Base-by-base conservation (phyloP, 2,797 vertebrate genomes). In the Oreochromis mossambicus region DNA sequence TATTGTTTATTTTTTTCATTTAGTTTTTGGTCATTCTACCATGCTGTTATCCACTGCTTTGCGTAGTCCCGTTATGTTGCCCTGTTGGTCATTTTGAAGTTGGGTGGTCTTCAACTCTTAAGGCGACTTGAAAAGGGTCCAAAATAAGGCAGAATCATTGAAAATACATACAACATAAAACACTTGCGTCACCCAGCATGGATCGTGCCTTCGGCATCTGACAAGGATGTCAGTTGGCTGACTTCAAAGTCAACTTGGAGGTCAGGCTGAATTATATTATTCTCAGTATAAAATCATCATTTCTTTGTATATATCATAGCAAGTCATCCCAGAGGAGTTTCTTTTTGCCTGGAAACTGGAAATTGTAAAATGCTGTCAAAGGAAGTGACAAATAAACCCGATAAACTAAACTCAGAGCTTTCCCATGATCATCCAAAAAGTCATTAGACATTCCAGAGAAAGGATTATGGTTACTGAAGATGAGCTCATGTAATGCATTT, bases 11-110 rank as follows among this genome's bases (percentile, higher is more conserved):
- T 34, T 61, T 11, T 34, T 34, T 61, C 17, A 34, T 34, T 19
- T 34, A 17, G 1, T 61, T 61, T 34, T 61, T 61, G 56, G 56
- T 61, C 56, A 19, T 34, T 61, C 29, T 11, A 11, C 29, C 56
- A 34, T 19, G 29, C 56, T 58, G 29, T 34, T 15, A 58, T 58
- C 55, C 55, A 0, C 32, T 63, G 32, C 58, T 63, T 63, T 63
- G 32, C 11, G 17, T 19, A 63, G 32, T 34, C 32, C 2, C 58
- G 0, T 0, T 63, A 63, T 63, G 32, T 58, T 58, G 2, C 55
- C 55, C 1, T 58, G 26, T 58, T 58, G 29, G 55, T 1, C 6
- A 17, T 32, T 32, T 19, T 55, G 26, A 29, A 58, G 55, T 7
- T 63, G 58, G 19, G 34, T 21, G 34, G 19, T 38, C 34, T 38